Base-by-base conservation (phyloP, 2,888 invertebrate genomes). In the Charanyca ferruginea region DNA sequence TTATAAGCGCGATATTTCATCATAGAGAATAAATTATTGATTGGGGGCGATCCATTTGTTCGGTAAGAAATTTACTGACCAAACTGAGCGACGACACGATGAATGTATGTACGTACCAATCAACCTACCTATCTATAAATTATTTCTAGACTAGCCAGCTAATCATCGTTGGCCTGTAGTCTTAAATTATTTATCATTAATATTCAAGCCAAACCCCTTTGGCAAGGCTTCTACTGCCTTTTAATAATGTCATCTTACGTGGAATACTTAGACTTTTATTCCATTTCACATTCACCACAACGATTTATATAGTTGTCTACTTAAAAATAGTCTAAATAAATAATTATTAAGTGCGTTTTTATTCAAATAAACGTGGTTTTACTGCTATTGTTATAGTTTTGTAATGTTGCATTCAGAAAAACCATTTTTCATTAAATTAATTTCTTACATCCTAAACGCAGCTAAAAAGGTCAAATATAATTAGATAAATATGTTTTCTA, bases 21-120 rank as follows among this genome's bases (percentile, higher is more conserved):
- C 61, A 69, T 66, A 47, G 49, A 73, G 23, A 63, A 77, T 71
- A 57, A 54, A 63, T 64, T 51, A 66, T 54, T 59, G n/a, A 69
- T 49, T 59, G 23, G 47, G 44, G 41, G 16, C 64, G 23, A 66
- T 68, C 63, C 48, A 25, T 25, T 67, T 32, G 22, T 52, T 63
- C 18, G 23, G 9, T 47, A 32, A 35, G 28, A 66, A 18, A 54
- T 49, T 60, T 47, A 44, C 38, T 16, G 49, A 6, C 18, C 7
- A 16, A 11, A 13, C 9, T 6, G 5, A 42, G 25, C 11, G 25
- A 2, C n/a, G n/a, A n/a, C n/a, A n/a, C n/a, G n/a, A n/a, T n/a
- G n/a, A n/a, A n/a, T n/a, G n/a, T 3, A 38, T 16, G 16, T 38
- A 11, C 28, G 42, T 13, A 32, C 35, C n/a, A 49, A 51, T 38